phyloP scores from a whole-genome alignment of 2,113 vertebrate species.

The Todiramphus saurophagus region DNA sequence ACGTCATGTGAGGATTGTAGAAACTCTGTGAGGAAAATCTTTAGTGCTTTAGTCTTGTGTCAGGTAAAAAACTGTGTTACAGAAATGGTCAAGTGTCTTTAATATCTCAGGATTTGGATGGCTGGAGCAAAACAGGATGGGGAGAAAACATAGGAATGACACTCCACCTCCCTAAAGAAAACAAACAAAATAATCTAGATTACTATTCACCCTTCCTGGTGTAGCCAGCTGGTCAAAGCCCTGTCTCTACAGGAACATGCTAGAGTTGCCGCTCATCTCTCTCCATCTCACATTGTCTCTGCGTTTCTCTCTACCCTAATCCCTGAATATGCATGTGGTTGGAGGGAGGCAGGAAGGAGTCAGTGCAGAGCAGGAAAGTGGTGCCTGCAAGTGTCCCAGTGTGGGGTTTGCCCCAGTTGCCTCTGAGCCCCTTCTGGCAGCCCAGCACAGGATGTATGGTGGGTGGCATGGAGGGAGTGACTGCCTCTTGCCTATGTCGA shows the following conservation, averaged over 20 bases:
- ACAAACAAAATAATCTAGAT: rapidly evolving
- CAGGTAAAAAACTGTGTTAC: background rate
- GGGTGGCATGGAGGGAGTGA: rapidly evolving
- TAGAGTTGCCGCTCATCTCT: background rate
- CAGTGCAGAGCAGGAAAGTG: rapidly evolving
- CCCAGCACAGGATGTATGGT: rapidly evolving
- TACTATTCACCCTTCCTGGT: background rate
- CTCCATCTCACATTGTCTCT: background rate
- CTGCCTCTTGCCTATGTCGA: rapidly evolving
- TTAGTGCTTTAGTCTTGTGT: background rate
- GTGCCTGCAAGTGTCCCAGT: background rate
- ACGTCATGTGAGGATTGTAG: background rate
- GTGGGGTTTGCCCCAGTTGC: background rate
- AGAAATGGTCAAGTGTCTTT: background rate
- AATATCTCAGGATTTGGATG: background rate
- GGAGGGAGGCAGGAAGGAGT: background rate
- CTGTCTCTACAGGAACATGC: background rate
- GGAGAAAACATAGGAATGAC: background rate
- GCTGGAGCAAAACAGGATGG: background rate
- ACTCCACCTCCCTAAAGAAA: background rate
- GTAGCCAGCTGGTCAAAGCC: background rate
- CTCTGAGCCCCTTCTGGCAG: background rate
- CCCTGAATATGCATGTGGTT: rapidly evolving
- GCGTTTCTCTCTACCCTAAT: background rate
- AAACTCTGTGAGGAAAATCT: background rate